phyloP scores from a whole-genome alignment of 2,113 vertebrate species.

The cat (Felis catus) region F.catus_Fca126_mat1.0 CM031421.1:14081001-14081500 shows the following conservation, averaged over 20 bases:
- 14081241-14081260: slow-evolving; percentile 58
- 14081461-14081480: slow-evolving; percentile 3
- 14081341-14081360: slow-evolving; percentile 44
- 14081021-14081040: neutral
- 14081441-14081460: neutral
- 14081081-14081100: slow-evolving; percentile 53
- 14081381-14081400: neutral
- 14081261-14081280: slow-evolving; percentile 47
- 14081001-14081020: neutral
- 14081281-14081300: slow-evolving; percentile 55
- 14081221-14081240: slow-evolving; percentile 51
- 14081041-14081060: neutral
- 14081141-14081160: neutral
- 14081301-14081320: slow-evolving; percentile 66
- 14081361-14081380: neutral
- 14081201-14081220: slow-evolving; percentile 40
- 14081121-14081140: slow-evolving; percentile 21
- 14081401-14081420: neutral
- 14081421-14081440: neutral
- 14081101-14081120: neutral
- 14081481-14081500: slow-evolving; percentile 49
- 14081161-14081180: slow-evolving; percentile 45
- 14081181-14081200: slow-evolving; percentile 27
- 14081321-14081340: slow-evolving; percentile 65
- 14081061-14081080: neutral